Base-by-base conservation (phyloP, 2,888 invertebrate species). In the Alsophila aescularia region DNA sequence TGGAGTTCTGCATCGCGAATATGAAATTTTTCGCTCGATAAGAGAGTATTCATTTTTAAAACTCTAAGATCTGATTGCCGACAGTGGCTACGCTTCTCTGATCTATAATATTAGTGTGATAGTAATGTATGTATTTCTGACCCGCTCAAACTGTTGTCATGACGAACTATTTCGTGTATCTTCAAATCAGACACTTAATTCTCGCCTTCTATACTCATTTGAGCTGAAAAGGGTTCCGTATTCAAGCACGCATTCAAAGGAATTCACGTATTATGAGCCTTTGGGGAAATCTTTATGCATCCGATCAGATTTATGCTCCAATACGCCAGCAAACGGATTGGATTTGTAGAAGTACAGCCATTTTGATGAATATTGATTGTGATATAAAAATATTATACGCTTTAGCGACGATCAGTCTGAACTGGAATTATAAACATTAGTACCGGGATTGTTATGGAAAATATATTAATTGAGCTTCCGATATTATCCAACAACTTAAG, bases 241-340 rank as follows among this genome's bases (percentile, higher is more conserved):
- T 48, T 57, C 29, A 53, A 40, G 48, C 49, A 47, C 48, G 44
- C 49, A 56, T 47, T 62, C 57, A 57, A 57, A 74, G 71, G 65
- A 55, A 60, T 64, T 35, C 47, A 52, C 63, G 43, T 58, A 58
- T 64, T 66, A 74, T 69, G 45, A 58, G 53, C 45, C 77, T 58
- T 12, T n/a, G 2, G 79, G 79, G 79, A 79, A 78, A 79, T 80
- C 75, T 75, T 59, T 68, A 67, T 62, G 66, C 72, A 69, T 65
- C 48, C 31, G 34, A 49, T 43, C 64, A 52, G 66, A 74, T 73
- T 73, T 77, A 71, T 70, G 54, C 58, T 35, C 54, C 59, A 45
- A 40, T 35, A 51, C 42, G 13, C n/a, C 7, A 14, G 12, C 51
- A 39, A 54, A 47, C 50, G 31, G 52, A 61, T 62, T 64, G 64